Evolutionary conservation across 2,888 invertebrate species (phyloP).

Genomic region (Bombylius major): DNA sequence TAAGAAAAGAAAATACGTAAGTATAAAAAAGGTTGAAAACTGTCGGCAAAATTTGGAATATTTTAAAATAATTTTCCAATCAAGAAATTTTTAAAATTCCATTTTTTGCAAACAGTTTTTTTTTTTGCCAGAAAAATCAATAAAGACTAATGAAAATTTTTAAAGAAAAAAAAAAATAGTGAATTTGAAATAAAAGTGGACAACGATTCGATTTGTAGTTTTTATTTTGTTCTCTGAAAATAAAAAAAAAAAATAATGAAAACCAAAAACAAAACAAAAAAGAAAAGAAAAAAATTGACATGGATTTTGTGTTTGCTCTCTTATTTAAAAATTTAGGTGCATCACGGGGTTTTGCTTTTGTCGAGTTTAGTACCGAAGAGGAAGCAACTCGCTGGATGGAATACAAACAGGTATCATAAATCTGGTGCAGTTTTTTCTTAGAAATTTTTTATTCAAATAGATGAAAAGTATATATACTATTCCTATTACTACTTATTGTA

Average conservation of each 20-base stretch:
- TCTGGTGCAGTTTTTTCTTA: slow-evolving; percentile 20
- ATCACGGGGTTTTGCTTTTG: slow-evolving; percentile 81
- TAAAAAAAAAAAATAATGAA: background rate
- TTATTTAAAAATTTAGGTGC: slow-evolving; percentile 64
- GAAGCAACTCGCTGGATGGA: slow-evolving; percentile 89
- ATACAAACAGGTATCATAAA: slow-evolving; percentile 61
- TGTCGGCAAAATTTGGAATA: background rate
- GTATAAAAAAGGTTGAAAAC: slow-evolving; percentile 1
- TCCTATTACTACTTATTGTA: too few species aligned
- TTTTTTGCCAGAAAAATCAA: too few species aligned
- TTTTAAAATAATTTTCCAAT: too few species aligned
- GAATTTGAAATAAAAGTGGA: too few species aligned
- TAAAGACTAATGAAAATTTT: too few species aligned
- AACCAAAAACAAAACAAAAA: background rate
- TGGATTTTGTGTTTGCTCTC: slow-evolving; percentile 47
- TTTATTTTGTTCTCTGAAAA: background rate
- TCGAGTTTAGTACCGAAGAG: slow-evolving; percentile 80
- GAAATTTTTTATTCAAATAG: background rate
- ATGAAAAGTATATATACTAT: background rate
- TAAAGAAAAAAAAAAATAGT: too few species aligned
- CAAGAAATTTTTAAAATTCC: too few species aligned
- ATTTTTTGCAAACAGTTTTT: too few species aligned
- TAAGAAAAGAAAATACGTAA: too few species aligned
- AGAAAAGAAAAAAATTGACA: slow-evolving; percentile 28
- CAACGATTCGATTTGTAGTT: background rate